Percentiles rank a stretch among this genome's conserved stretches.
Conservation (phyloP, 2,888 invertebrate genomes). For the Artemia sp. region DNA sequence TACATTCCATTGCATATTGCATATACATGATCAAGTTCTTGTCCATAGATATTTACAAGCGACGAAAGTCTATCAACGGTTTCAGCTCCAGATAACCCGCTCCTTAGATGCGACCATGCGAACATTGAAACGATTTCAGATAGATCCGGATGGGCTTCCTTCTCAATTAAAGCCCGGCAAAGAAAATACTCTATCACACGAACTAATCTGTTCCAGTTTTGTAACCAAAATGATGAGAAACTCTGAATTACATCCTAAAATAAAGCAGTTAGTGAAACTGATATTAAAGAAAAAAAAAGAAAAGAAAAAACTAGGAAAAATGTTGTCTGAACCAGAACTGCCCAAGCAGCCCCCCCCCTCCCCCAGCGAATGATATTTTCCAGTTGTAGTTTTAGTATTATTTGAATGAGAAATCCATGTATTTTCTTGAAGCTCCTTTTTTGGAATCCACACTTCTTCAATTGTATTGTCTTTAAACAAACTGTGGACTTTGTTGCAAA, state of each 20-base stretch:
- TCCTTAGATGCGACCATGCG: constrained; percentile 3
- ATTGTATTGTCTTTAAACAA: not conserved
- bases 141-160: constrained; percentile 2
- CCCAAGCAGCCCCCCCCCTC: too few relatives aligned
- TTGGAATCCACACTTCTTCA: too few relatives aligned
- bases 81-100: not conserved
- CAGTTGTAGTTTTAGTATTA: too few relatives aligned
- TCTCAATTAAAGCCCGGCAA: not conserved
- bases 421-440: too few relatives aligned
- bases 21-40: not conserved
- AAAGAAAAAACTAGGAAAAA: not conserved
- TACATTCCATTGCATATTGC: constrained; percentile 7
- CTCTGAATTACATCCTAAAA: constrained; percentile 8
- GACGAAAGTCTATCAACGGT: not conserved
- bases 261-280: not conserved
- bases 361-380: too few relatives aligned
- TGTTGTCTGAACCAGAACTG: too few relatives aligned
- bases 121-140: constrained; percentile 8
- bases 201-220: constrained; percentile 3
- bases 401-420: too few relatives aligned
- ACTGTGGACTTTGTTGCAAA: not conserved
- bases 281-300: not conserved
- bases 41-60: not conserved
- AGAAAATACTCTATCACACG: not conserved
- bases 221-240: not conserved